Percentiles rank a stretch among this genome's conserved stretches.
phyloP scores from a whole-genome alignment of 2,113 vertebrate species.

The Petrocephalus microphthalmus region DNA sequence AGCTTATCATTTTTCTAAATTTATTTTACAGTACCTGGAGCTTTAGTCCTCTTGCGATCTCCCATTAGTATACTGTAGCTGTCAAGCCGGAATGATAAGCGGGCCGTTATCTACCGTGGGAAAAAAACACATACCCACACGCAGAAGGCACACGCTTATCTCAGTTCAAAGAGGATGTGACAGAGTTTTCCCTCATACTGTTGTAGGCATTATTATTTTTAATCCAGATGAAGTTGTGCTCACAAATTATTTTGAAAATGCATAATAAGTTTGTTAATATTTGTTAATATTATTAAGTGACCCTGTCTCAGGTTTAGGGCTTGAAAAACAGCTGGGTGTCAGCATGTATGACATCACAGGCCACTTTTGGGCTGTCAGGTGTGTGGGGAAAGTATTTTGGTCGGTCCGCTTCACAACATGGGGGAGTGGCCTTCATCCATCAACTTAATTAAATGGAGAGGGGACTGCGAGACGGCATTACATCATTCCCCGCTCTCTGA shows the following conservation, averaged over 20 bases:
- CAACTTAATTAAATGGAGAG: slow-evolving; percentile 7
- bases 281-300: background rate
- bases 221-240: background rate
- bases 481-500: background rate
- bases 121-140: background rate
- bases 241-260: background rate
- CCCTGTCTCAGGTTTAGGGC: background rate
- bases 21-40: background rate
- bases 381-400: background rate
- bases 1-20: background rate
- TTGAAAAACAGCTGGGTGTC: background rate
- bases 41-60: background rate
- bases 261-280: background rate
- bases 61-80: background rate
- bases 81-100: background rate
- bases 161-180: background rate
- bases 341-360: background rate
- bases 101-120: background rate
- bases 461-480: background rate
- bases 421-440: background rate
- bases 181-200: background rate
- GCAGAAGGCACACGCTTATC: background rate
- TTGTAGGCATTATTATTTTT: background rate
- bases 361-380: background rate
- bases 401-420: background rate